Evolutionary conservation across 1,140 invertebrate genomes (phyloP).

Genomic region (Augochlora pura): DNA sequence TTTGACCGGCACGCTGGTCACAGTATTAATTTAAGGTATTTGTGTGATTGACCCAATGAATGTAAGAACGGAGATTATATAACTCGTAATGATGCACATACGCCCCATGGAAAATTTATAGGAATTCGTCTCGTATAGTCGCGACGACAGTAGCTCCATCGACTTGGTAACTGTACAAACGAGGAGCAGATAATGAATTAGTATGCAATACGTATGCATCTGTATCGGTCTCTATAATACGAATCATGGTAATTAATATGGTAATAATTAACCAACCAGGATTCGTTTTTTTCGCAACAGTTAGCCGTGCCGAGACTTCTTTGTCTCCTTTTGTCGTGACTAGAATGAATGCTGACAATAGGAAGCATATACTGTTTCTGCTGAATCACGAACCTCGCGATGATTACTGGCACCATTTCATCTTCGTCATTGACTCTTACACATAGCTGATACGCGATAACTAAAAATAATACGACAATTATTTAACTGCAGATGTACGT

Average conservation of each 20-base stretch:
- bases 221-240: neutral
- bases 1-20: neutral
- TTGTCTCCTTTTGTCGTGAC: neutral
- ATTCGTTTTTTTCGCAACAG: neutral
- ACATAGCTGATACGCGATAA: no score
- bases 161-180: neutral
- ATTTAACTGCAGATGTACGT: neutral
- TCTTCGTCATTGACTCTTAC: neutral
- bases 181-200: neutral
- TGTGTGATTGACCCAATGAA: no score
- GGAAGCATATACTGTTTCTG: neutral
- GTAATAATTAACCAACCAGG: neutral
- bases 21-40: no score
- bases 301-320: neutral
- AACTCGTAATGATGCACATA: neutral
- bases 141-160: neutral
- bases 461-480: neutral
- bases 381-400: neutral
- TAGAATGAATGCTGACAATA: neutral
- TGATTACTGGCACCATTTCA: neutral
- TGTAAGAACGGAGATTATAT: neutral
- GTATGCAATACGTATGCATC: no score
- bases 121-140: constrained; percentile 16
- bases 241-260: neutral
- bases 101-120: neutral